Evolutionary conservation across 2,113 vertebrate genomes (phyloP).

Genomic region (Aegithalos caudatus): DNA sequence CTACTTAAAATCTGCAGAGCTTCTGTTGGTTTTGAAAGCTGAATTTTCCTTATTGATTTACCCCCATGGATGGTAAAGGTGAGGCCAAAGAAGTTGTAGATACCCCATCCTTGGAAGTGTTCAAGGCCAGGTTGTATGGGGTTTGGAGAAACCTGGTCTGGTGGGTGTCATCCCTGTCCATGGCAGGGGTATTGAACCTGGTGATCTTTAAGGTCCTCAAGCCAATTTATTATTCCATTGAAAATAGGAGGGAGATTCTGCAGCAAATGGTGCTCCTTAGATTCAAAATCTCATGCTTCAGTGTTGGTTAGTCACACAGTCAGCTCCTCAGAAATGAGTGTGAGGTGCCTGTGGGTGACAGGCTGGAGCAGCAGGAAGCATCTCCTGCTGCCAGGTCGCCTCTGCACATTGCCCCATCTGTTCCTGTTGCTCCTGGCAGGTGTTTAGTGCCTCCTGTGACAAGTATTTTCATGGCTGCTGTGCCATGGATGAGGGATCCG

Average conservation of each 20-base stretch:
- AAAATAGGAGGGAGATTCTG: background rate
- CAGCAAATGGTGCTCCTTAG: background rate
- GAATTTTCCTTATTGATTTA: background rate
- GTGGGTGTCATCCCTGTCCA: background rate
- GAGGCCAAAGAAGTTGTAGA: background rate
- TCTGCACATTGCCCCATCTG: fast-evolving
- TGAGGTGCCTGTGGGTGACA: background rate
- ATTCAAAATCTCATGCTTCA: background rate
- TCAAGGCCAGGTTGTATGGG: background rate
- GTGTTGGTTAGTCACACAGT: background rate
- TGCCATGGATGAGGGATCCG: background rate
- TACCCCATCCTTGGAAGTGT: background rate
- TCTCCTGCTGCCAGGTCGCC: background rate
- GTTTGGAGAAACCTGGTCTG: background rate
- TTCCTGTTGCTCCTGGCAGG: background rate
- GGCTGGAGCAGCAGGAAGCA: background rate
- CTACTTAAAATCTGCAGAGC: background rate
- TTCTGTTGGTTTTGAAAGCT: background rate
- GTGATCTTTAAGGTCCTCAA: background rate
- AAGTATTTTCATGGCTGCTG: background rate
- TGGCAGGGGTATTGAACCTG: background rate
- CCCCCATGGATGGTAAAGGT: too few relatives aligned
- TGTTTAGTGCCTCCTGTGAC: background rate
- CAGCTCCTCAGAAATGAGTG: background rate
- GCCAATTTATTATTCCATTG: background rate